Conservation (phyloP, 2,888 invertebrate species). For the Eristalis arbustorum region DNA sequence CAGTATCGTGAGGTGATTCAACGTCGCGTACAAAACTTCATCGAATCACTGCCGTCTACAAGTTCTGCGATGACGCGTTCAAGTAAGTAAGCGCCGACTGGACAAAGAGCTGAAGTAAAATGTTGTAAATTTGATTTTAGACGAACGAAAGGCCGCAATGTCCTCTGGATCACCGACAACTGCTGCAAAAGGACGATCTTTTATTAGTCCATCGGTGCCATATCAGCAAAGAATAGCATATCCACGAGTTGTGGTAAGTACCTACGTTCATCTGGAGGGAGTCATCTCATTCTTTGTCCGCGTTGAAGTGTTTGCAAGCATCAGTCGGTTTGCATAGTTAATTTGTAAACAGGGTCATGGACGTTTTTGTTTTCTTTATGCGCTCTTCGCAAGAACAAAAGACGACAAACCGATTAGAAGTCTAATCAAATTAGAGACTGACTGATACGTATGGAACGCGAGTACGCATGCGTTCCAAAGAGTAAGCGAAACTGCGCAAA, state of each 20-base stretch:
- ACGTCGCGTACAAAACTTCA: slow-evolving; percentile 46
- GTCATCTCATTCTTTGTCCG: background rate
- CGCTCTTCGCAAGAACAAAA: background rate
- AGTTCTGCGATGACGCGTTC: slow-evolving; percentile 45
- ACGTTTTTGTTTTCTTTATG: background rate
- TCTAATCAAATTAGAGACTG: background rate
- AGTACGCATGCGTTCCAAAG: background rate
- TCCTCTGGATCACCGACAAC: slow-evolving; percentile 16
- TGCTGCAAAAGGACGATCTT: slow-evolving; percentile 37
- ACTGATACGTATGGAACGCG: background rate
- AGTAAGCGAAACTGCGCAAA: background rate
- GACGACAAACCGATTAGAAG: background rate
- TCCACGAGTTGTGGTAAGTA: slow-evolving; percentile 81
- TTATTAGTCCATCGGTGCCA: slow-evolving; percentile 73
- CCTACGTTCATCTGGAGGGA: background rate
- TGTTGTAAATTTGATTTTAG: slow-evolving; percentile 15
- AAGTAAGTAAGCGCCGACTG: slow-evolving; percentile 35
- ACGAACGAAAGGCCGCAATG: slow-evolving; percentile 25
- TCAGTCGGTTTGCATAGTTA: too few relatives aligned
- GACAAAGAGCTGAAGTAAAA: background rate
- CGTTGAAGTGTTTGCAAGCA: background rate
- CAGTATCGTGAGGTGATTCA: slow-evolving; percentile 76
- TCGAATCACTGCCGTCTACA: slow-evolving; percentile 45
- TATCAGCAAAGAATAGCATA: slow-evolving; percentile 78
- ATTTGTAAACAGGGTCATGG: background rate